A percentile compares a stretch with the other conserved stretches of the same genome.
These are phyloP conservation scores for Zingel zingel DNA, from an alignment of 2,113 vertebrate genomes.

Conservation along the genomic window DNA sequence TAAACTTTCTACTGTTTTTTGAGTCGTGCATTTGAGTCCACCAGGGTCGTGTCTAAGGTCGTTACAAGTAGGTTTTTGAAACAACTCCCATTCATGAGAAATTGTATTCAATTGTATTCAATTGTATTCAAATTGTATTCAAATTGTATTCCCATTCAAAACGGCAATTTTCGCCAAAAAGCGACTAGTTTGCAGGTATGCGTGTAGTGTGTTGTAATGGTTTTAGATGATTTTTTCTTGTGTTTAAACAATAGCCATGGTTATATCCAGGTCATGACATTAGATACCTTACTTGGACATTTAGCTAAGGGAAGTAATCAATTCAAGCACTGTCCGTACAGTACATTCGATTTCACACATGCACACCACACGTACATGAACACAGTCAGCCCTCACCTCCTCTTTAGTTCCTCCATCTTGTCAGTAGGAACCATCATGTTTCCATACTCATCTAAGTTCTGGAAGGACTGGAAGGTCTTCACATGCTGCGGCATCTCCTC, in stretches of 20 bases:
- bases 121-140: too few relatives aligned
- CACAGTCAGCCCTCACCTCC: constrained; percentile 82
- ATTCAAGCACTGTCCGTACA: background rate
- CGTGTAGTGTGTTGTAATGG: background rate
- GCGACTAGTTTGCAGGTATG: too few relatives aligned
- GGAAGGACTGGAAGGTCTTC: constrained; percentile 88
- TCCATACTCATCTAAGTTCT: constrained; percentile 87
- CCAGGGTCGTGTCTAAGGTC: too few relatives aligned
- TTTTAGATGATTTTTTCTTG: background rate
- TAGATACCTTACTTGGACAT: background rate
- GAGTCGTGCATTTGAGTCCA: too few relatives aligned
- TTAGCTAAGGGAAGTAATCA: background rate
- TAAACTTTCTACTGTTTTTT: too few relatives aligned
- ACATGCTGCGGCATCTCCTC: constrained; percentile 85
- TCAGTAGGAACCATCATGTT: constrained; percentile 86
- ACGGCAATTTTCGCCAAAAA: too few relatives aligned
- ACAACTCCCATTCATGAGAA: too few relatives aligned
- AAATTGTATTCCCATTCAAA: too few relatives aligned
- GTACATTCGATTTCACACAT: background rate
- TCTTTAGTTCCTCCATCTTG: constrained; percentile 93
- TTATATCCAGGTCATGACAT: background rate
- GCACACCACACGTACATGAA: background rate
- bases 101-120: too few relatives aligned
- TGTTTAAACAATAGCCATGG: background rate
- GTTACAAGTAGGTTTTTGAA: too few relatives aligned